These are phyloP conservation scores for Drosophila ustulata DNA, from an alignment of 2,888 invertebrate species.

Conservation along the genomic window DNA sequence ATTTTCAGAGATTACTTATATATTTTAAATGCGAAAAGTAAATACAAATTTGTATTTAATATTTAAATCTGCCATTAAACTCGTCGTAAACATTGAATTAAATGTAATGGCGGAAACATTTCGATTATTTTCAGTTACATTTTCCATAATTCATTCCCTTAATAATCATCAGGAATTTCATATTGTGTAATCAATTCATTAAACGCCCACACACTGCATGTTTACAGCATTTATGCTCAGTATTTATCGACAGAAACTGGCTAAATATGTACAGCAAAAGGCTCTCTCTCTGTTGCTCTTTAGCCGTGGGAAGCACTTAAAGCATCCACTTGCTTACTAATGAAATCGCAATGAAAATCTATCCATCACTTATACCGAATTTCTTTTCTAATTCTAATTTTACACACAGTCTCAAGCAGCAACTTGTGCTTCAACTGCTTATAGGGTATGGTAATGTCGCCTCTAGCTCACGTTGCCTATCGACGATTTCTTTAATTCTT, in stretches of 20 bases:
- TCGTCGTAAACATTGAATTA: background rate
- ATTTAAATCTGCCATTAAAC: background rate
- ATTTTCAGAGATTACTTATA: background rate
- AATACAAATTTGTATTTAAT: background rate
- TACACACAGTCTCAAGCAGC: slow-evolving; percentile 13
- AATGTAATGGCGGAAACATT: background rate
- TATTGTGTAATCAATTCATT: background rate
- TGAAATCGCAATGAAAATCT: background rate
- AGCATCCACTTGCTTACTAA: background rate
- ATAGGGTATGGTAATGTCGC: slow-evolving; percentile 23
- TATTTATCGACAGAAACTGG: background rate
- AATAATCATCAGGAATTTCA: background rate
- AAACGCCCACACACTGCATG: background rate
- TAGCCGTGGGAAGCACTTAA: background rate
- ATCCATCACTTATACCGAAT: background rate
- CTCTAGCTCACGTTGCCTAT: slow-evolving; percentile 9
- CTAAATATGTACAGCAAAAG: background rate
- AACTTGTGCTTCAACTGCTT: background rate
- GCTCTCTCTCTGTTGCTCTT: background rate
- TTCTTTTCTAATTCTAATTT: slow-evolving; percentile 6
- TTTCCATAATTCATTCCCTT: background rate
- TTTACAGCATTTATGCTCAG: slow-evolving; percentile 2
- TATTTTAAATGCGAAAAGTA: background rate
- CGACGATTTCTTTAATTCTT: slow-evolving; percentile 30
- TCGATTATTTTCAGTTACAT: background rate